These are phyloP conservation scores for Andrena haemorrhoa DNA, from an alignment of 2,888 invertebrate species.

Conservation along the genomic window DNA sequence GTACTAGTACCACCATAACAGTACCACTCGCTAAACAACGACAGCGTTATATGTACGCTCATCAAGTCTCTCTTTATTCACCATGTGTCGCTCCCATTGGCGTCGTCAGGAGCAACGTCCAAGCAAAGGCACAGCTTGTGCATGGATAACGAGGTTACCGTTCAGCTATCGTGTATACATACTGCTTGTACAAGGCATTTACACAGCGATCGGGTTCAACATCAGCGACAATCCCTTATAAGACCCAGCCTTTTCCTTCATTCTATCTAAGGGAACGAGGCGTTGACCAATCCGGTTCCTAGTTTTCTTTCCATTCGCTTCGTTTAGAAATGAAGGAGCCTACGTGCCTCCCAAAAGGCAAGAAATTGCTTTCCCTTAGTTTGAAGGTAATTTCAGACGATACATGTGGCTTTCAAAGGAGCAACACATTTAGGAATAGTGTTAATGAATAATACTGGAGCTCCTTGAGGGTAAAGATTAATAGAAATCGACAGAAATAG, in stretches of 20 bases:
- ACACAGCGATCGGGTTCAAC: slow-evolving; percentile 11
- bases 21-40: slow-evolving; percentile 31
- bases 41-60: slow-evolving; percentile 12
- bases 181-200: slow-evolving; percentile 32
- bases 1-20: no score
- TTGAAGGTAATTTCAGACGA: no score
- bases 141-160: slow-evolving; percentile 54
- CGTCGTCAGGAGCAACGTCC: slow-evolving; percentile 17
- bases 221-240: slow-evolving; percentile 32
- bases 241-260: slow-evolving; percentile 20
- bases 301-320: neutral
- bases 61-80: slow-evolving; percentile 31
- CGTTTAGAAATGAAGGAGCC: neutral
- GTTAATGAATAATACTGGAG: no score
- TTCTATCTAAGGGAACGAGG: slow-evolving; percentile 1
- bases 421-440: no score
- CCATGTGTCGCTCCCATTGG: slow-evolving; percentile 29
- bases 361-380: neutral
- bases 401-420: neutral
- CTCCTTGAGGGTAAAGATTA: no score
- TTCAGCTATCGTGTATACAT: slow-evolving; percentile 23
- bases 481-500: neutral
- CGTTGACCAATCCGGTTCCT: neutral
- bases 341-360: neutral
- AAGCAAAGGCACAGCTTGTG: slow-evolving; percentile 28